Conservation (phyloP, 2,113 vertebrate species). For the Tor tambroides region DNA sequence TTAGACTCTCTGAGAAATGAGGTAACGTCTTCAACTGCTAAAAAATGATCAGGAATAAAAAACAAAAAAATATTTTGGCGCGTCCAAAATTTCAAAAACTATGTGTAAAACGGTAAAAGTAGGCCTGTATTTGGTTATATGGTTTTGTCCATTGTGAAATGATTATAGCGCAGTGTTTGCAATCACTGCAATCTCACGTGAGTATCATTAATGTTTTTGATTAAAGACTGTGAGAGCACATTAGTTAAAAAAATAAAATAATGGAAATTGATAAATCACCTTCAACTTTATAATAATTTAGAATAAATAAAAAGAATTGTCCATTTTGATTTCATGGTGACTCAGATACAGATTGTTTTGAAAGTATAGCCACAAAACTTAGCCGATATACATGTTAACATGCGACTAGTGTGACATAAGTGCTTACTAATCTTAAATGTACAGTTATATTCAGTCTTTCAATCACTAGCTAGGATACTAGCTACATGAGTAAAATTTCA, state of each 20-base stretch:
- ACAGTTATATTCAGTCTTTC: neutral
- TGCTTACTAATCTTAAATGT: neutral
- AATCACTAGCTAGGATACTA: neutral
- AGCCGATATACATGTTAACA: neutral
- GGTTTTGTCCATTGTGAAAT: no score
- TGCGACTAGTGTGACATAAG: neutral
- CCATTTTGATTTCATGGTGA: neutral
- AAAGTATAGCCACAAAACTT: neutral
- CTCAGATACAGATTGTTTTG: neutral
- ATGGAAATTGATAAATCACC: neutral
- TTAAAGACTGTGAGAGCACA: neutral
- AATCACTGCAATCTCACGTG: no score
- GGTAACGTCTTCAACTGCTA: constrained; percentile 69
- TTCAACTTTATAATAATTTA: neutral
- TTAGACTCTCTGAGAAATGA: constrained; percentile 87
- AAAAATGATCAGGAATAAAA: neutral
- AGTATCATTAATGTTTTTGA: no score
- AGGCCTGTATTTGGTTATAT: no score
- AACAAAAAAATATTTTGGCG: no score
- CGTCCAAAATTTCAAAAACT: no score
- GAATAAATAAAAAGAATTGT: neutral
- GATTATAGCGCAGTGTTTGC: no score
- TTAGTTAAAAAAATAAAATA: neutral
- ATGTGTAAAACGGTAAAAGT: no score
- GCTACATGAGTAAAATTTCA: neutral